Evolutionary conservation across 2,113 vertebrate genomes (phyloP), one percentile per base, ranked within the genome.

Genomic region (Rutilus rutilus): DNA sequence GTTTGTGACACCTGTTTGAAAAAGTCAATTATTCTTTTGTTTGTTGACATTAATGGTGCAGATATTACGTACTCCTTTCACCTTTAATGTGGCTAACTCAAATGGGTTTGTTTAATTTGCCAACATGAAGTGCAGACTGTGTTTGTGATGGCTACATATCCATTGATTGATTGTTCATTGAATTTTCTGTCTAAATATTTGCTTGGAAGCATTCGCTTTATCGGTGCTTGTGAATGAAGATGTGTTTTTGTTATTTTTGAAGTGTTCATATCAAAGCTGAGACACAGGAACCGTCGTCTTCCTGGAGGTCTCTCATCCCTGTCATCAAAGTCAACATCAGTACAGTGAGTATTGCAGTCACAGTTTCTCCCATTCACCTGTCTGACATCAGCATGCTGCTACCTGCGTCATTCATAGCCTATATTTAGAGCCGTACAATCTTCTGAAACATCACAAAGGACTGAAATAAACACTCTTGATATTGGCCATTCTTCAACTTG

Each of bases 301-400:
- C 98, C 0, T 99, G 98, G 98, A 96, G 98, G 78, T 99, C 98
- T 6, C 97, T 99, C 90, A 99, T 99, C 90, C 98, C 98, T 0
- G 97, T 99, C 84, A 97, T 99, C 92, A 99, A 99, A 93, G 96
- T 99, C 81, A 99, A 98, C 89, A 97, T 99, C 93, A 99, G 97
- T 95, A 98, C 97, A 2, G 98, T 99, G 92, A 97, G 98, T 96
- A 64, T 25, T 17, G 33, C 50, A n/a, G 9, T 67, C 45, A 7
- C 9, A 30, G 42, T 67, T 83, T 21, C 10, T 7, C 15, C 12
- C 25, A n/a, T 75, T 80, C 57, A 30, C 33, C 42, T 59, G 33
- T 19, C 30, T 52, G 33, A 79, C 33, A 73, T 60, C 5, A 65
- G 30, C 21, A 10, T 27, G 7, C 73, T 17, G n/a, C 15, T 54